A percentile compares a stretch with the other conserved stretches of the same genome.
These are phyloP conservation scores for Achatina immaculata DNA, from an alignment of 1,140 invertebrate species.

Conservation along the genomic window DNA sequence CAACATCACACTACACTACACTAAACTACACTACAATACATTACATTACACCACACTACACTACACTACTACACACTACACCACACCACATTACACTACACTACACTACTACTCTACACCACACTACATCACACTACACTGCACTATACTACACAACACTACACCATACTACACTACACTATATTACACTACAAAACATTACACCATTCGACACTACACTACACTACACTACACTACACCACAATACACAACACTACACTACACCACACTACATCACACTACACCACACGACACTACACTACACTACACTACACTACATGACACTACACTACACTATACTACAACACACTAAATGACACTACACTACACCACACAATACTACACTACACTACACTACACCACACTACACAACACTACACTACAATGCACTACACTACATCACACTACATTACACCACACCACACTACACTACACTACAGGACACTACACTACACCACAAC, in stretches of 20 bases:
- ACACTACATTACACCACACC: slow-evolving; percentile 11
- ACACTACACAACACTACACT: slow-evolving; percentile 4
- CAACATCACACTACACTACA: no score
- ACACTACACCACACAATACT: slow-evolving; percentile 39
- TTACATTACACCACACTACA: no score
- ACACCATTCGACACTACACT: not conserved
- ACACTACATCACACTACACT: slow-evolving; percentile 40
- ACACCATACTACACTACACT: not conserved
- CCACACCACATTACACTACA: slow-evolving; percentile 41
- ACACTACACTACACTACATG: not conserved
- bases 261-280: slow-evolving; percentile 12
- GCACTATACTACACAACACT: not conserved
- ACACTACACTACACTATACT: slow-evolving; percentile 14
- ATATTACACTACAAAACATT: slow-evolving; percentile 11
- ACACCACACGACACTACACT: not conserved
- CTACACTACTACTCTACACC: slow-evolving; percentile 39
- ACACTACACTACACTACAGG: slow-evolving; percentile 30
- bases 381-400: slow-evolving; percentile 30
- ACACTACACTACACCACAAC: slow-evolving; percentile 39
- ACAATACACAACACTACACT: slow-evolving; percentile 5
- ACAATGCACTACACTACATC: slow-evolving; percentile 13
- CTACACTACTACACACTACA: slow-evolving; percentile 24
- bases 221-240: not conserved
- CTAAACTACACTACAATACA: slow-evolving; percentile 37
- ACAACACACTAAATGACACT: not conserved